A percentile compares a stretch with the other conserved stretches of the same genome.
phyloP scores from a whole-genome alignment of 2,113 vertebrate genomes.

The Rattus norvegicus region DNA sequence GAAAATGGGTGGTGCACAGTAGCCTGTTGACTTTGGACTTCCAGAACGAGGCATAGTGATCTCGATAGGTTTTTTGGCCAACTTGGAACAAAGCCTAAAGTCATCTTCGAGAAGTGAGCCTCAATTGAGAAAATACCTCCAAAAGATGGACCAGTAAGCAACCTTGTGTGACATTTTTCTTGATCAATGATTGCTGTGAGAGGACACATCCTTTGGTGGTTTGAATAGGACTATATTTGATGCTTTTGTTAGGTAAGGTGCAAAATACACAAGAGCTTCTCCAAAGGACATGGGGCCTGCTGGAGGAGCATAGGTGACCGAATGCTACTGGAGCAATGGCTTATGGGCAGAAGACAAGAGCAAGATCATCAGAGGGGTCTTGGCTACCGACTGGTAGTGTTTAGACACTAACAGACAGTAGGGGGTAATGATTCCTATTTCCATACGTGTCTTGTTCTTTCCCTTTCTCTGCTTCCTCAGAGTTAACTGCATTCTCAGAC shows the following conservation, averaged over 20 bases:
- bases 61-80: neutral
- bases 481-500: neutral
- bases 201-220: neutral
- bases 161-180: neutral
- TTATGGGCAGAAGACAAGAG: neutral
- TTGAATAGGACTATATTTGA: neutral
- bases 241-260: no score
- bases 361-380: neutral
- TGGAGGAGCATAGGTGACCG: neutral
- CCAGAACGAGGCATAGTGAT: no score
- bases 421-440: neutral
- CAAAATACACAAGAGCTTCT: neutral
- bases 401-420: neutral
- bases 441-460: no score
- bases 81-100: neutral
- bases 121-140: neutral
- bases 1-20: no score
- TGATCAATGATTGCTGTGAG: neutral
- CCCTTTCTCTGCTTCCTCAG: neutral
- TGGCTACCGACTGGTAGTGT: neutral
- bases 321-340: neutral
- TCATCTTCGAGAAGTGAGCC: neutral
- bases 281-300: neutral
- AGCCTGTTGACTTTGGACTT: neutral
- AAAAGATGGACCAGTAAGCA: neutral